Percentiles rank a stretch among this genome's conserved stretches.
These are phyloP conservation scores for Troides oblongomaculatus DNA, from an alignment of 2,888 invertebrate species.

Conservation along the genomic window DNA sequence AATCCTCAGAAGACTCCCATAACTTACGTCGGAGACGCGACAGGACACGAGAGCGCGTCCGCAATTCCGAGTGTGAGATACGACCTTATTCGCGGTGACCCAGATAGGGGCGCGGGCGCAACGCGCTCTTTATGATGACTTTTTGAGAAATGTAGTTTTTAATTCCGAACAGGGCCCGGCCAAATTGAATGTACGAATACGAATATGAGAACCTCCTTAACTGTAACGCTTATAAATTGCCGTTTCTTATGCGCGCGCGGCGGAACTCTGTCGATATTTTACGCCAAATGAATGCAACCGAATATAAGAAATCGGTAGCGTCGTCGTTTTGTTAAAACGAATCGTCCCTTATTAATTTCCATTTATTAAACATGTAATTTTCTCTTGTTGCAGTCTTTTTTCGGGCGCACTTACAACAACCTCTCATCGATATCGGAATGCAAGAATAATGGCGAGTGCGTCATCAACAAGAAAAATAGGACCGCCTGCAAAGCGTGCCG, in stretches of 20 bases:
- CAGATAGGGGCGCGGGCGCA: conserved; percentile 67
- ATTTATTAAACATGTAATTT: conserved; percentile 36
- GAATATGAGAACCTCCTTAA: conserved; percentile 63
- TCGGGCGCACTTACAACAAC: conserved; percentile 96
- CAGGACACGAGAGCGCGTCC: conserved; percentile 60
- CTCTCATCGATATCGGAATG: conserved; percentile 93
- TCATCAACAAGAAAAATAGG: conserved; percentile 96
- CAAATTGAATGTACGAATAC: conserved; percentile 59
- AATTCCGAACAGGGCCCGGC: conserved; percentile 62
- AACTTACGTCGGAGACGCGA: conserved; percentile 69
- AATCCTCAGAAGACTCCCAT: conserved; percentile 67
- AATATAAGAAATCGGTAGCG: conserved; percentile 56
- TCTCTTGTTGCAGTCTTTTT: conserved; percentile 91
- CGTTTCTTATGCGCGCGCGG: conserved; percentile 69
- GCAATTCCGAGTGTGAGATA: conserved; percentile 77
- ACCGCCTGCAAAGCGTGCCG: conserved; percentile 97
- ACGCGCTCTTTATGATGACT: conserved; percentile 74
- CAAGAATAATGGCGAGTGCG: conserved; percentile 95
- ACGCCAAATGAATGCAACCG: conserved; percentile 68
- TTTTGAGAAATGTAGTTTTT: conserved; percentile 79
- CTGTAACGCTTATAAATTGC: conserved; percentile 75
- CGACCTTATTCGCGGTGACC: conserved; percentile 71
- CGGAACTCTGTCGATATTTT: conserved; percentile 73
- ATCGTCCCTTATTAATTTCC: conserved; percentile 32
- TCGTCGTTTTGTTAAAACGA: conserved; percentile 53